Evolutionary conservation across 1,140 invertebrate genomes (phyloP), one percentile per base, ranked within the genome.

Genomic region (Polypedilum vanderplanki): DNA sequence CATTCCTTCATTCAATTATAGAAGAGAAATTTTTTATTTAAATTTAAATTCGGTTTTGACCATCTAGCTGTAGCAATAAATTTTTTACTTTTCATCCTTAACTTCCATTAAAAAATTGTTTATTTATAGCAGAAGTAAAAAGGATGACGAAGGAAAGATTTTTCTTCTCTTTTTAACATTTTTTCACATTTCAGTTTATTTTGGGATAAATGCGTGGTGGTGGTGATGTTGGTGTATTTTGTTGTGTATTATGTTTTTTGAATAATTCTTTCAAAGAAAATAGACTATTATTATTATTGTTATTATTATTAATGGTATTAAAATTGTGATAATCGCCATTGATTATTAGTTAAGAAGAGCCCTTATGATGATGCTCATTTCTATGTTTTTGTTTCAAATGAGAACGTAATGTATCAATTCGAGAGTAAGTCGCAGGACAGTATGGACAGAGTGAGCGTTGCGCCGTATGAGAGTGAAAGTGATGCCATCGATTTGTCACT

Each of bases 401-500:
- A 40, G 88, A 89, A 79, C 90, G 87, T 78, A 93, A 84, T 18
- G 91, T 93, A 84, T 94, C 92, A 80, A 92, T 92, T 80, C 92
- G 88, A 84, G 91, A 93, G 85, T 93, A 94, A 70, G 90, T 91
- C 78, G 91, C 90, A 76, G 90, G 88, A 84, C 92, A 94, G 82
- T 92, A 92, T 41, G 91, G 91, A 82, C 92, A 94, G 78, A 87
- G 87, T 76, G 90, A 92, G 77, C 91, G 86, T 83, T 91, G 88
- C 73, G 89, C 87, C 64, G 89, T 91, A 82, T 93, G 92, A 77
- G 90, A 91, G 83, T 93, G 91, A 84, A 88, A 91, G 84, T 94
- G 92, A 83, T 94, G 92, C 91, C 92, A 93, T 79, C 91, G 85
- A 83, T 93, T 93, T 80, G 91, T 90, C 75, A 93, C 92, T 84